These are phyloP conservation scores for Axea sp. DNA, from an alignment of 2,888 invertebrate genomes.

Conservation along the genomic window DNA sequence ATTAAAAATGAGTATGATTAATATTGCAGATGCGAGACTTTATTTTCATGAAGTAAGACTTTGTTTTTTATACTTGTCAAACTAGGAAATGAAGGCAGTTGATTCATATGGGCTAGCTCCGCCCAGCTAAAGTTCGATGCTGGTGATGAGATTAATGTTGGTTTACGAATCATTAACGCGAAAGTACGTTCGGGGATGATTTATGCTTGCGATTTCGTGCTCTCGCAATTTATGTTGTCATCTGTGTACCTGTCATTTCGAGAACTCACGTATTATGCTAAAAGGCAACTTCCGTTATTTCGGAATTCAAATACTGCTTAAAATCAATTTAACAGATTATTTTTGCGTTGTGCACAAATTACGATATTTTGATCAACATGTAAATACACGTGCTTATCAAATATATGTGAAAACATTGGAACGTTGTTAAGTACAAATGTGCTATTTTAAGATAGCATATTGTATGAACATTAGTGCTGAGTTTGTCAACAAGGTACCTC, in stretches of 20 bases:
- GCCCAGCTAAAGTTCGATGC: slow-evolving; percentile 36
- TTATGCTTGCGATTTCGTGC: slow-evolving; percentile 29
- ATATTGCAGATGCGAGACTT: slow-evolving; percentile 1
- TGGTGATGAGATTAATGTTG: slow-evolving; percentile 55
- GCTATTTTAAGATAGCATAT: neutral
- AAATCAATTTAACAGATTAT: neutral
- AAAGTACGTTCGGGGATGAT: slow-evolving; percentile 43
- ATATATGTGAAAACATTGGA: neutral
- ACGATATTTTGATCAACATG: neutral
- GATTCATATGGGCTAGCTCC: slow-evolving; percentile 33
- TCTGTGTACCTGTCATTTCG: slow-evolving; percentile 36
- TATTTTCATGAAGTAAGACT: slow-evolving; percentile 23
- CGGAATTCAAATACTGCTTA: neutral
- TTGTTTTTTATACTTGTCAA: slow-evolving; percentile 47
- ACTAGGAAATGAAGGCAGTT: slow-evolving; percentile 40
- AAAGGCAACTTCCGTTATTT: too few relatives aligned
- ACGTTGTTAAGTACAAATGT: slow-evolving; percentile 1
- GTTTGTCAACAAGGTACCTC: slow-evolving; percentile 4
- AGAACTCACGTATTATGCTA: slow-evolving; percentile 15
- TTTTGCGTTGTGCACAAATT: neutral
- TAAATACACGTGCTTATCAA: neutral
- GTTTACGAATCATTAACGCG: slow-evolving; percentile 53
- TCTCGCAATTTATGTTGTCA: slow-evolving; percentile 23
- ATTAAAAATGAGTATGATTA: slow-evolving; percentile 15
- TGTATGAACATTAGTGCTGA: neutral